Evolutionary conservation across 2,888 invertebrate genomes (phyloP).

Genomic region (Nineta flava): DNA sequence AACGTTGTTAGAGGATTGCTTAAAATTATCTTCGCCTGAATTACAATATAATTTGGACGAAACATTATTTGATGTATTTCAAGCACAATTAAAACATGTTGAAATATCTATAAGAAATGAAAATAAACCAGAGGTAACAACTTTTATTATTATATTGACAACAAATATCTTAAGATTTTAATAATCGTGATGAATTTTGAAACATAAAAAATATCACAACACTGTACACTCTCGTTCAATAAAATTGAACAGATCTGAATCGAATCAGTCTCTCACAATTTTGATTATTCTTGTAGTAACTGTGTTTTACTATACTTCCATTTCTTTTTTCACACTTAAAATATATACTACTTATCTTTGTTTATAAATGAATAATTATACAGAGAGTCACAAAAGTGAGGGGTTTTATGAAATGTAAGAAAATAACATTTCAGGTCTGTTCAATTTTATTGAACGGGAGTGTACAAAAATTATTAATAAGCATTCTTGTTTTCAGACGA

Average conservation of each 20-base stretch:
- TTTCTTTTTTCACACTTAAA: too few species aligned
- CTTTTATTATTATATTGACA: neutral
- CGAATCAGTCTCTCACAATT: too few species aligned
- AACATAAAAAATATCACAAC: neutral
- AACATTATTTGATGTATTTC: slow-evolving; percentile 55
- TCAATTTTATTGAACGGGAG: too few species aligned
- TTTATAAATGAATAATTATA: too few species aligned
- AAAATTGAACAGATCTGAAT: too few species aligned
- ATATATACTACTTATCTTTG: too few species aligned
- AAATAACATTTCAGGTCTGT: too few species aligned
- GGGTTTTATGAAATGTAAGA: too few species aligned
- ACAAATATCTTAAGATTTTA: too few species aligned
- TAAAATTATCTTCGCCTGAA: slow-evolving; percentile 59
- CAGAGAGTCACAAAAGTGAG: too few species aligned
- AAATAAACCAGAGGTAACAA: slow-evolving; percentile 31
- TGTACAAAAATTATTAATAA: slow-evolving; percentile 3
- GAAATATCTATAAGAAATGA: slow-evolving; percentile 37
- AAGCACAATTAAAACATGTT: slow-evolving; percentile 52
- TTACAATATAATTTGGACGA: slow-evolving; percentile 56
- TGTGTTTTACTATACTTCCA: too few species aligned
- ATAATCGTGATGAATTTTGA: neutral
- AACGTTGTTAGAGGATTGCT: slow-evolving; percentile 56
- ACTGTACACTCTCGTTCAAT: neutral
- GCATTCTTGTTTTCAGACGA: slow-evolving; percentile 19
- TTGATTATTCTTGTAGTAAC: too few species aligned